Base-by-base conservation (phyloP, 37 sponge, comb jelly and placozoan species). In the Crambe crambe region DNA sequence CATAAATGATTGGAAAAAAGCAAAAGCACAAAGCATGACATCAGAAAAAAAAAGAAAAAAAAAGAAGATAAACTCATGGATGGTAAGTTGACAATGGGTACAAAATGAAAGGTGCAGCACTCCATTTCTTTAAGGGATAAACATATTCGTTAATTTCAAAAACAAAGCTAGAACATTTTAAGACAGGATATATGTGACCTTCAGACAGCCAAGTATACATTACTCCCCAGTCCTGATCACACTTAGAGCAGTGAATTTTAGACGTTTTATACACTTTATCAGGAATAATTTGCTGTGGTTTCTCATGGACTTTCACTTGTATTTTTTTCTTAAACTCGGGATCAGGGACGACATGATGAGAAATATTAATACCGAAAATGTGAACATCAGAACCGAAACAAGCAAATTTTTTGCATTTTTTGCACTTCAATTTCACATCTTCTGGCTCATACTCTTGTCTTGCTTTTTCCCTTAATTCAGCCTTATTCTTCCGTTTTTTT, bases 161-260 rank as follows among this genome's bases (percentile, higher is more conserved):
- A n/a, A 68, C 57, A 69, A 87, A 87, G 43, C 56, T 44, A 32
- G 80, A 62, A 68, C 92, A 91, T 56, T 91, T 86, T 23, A 91
- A 56, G 32, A 80, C 81, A 57, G 92, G 92, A 66, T 54, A 80
- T 36, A 76, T 31, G 15, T 65, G 17, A 22, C 80, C 70, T 38
- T 31, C 18, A 3, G 2, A 66, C 3, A 51, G 67, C 89, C 83
- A 83, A 6, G 31, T 42, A 0, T 35, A 36, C 71, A 74, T 58
- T 0, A 87, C 72, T 17, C 92, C 92, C 92, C 92, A 91, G 60
- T 83, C 83, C 25, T 43, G 26, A 30, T 74, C 70, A 42, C 91
- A 91, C 36, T 65, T 29, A 8, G 42, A 44, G 43, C 91, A 91
- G 37, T 64, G n/a, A 42, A 91, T 87, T 47, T 87, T 91, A 27